Evolutionary conservation across 2,888 invertebrate genomes (phyloP).

Genomic region (Apodemia hepburni): DNA sequence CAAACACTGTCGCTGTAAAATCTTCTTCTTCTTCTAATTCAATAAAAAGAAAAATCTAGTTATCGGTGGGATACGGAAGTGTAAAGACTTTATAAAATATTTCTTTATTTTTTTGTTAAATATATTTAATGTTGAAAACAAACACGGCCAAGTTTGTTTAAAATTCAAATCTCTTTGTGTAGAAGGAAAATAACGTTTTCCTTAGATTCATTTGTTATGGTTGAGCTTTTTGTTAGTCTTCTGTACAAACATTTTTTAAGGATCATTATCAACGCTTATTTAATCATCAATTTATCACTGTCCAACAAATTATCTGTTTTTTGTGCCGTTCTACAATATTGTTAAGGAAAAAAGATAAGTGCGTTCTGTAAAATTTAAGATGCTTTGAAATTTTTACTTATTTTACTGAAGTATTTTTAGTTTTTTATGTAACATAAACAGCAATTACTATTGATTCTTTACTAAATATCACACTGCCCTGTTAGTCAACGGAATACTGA

Average conservation of each 20-base stretch:
- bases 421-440: too few species aligned
- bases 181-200: constrained; percentile 5
- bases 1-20: too few species aligned
- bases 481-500: too few species aligned
- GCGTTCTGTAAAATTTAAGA: neutral
- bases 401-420: too few species aligned
- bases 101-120: too few species aligned
- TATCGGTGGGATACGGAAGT: too few species aligned
- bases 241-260: constrained; percentile 48
- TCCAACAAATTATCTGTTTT: constrained; percentile 59
- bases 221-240: constrained; percentile 33
- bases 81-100: too few species aligned
- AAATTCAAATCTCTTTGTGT: neutral
- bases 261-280: constrained; percentile 71
- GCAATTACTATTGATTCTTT: too few species aligned
- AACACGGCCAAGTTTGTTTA: neutral
- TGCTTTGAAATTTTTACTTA: neutral
- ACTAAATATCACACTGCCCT: too few species aligned
- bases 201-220: constrained; percentile 55
- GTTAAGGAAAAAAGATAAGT: constrained; percentile 22
- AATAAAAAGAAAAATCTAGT: too few species aligned
- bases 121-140: too few species aligned
- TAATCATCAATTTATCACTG: constrained; percentile 72
- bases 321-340: constrained; percentile 28
- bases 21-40: too few species aligned